Percentiles rank a stretch among this genome's conserved stretches.
These are phyloP conservation scores for Eciton burchellii DNA, from an alignment of 1,140 invertebrate genomes.

Conservation along the genomic window DNA sequence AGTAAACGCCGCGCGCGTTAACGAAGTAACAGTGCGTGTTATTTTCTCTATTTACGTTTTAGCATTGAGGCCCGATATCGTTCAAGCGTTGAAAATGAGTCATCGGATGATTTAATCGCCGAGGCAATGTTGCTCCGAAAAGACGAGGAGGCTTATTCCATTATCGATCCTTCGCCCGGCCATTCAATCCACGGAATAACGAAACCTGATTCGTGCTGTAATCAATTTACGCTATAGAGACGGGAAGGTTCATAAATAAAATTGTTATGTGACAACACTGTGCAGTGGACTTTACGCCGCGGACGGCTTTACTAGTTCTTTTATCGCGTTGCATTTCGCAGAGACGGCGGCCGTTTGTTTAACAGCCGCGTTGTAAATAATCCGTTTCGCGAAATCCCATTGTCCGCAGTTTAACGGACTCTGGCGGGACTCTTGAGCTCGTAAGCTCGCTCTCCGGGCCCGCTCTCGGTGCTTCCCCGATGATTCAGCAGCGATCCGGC, in stretches of 20 bases:
- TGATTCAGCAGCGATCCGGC: no score
- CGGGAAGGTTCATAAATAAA: background rate
- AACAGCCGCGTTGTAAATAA: no score
- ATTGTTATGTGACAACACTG: background rate
- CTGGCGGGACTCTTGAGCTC: no score
- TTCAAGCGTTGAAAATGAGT: slow-evolving; percentile 23
- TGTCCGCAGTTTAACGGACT: background rate
- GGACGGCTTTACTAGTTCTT: no score
- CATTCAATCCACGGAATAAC: background rate
- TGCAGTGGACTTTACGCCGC: background rate
- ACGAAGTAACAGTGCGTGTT: slow-evolving; percentile 35
- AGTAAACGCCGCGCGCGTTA: slow-evolving; percentile 37
- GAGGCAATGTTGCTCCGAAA: background rate
- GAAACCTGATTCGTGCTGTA: background rate
- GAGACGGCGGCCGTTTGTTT: no score
- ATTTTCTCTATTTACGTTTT: slow-evolving; percentile 47
- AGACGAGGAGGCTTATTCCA: background rate
- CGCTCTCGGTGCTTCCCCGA: no score
- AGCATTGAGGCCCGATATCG: slow-evolving; percentile 10
- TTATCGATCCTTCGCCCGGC: background rate
- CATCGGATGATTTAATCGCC: slow-evolving; percentile 25
- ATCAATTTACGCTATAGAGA: background rate
- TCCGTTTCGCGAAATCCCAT: no score
- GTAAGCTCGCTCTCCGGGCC: no score
- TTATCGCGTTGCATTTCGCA: no score